These are phyloP conservation scores for Microctenopoma stevenorrisi DNA, from an alignment of 2,797 vertebrate species.

Conservation along the genomic window DNA sequence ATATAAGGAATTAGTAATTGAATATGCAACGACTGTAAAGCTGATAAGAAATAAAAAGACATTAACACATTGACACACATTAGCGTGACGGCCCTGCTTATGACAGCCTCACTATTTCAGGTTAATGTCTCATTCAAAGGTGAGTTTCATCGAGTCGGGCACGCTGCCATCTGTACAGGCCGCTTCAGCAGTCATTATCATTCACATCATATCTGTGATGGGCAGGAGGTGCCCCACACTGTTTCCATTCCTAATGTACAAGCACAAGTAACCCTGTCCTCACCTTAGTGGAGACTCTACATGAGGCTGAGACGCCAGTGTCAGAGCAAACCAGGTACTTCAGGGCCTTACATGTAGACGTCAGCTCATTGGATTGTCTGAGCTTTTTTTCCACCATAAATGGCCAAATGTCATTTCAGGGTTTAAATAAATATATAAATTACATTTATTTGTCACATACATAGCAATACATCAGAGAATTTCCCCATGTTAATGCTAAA, in stretches of 20 bases:
- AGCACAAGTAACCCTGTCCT: constrained; percentile 34
- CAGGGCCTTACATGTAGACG: constrained; percentile 11
- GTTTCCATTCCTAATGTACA: constrained; percentile 6
- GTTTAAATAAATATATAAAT: not conserved
- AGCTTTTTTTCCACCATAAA: constrained; percentile 1
- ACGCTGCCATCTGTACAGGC: constrained; percentile 14
- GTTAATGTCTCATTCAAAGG: constrained; percentile 34
- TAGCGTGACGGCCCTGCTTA: not conserved
- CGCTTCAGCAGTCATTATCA: constrained; percentile 47
- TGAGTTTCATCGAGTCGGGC: constrained; percentile 24
- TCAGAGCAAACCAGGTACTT: constrained; percentile 18
- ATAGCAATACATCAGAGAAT: constrained; percentile 21
- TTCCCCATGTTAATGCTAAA: constrained; percentile 18
- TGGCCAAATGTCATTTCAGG: constrained; percentile 24
- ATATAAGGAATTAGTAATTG: too few relatives aligned
- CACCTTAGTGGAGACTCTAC: constrained; percentile 11
- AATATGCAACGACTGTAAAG: not conserved
- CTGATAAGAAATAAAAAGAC: not conserved
- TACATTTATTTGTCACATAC: too few relatives aligned
- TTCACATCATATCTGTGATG: constrained; percentile 43
- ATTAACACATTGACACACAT: constrained; percentile 5
- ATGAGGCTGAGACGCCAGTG: constrained; percentile 37
- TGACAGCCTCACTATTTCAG: constrained; percentile 5
- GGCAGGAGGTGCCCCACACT: constrained; percentile 13
- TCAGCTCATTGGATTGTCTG: constrained; percentile 2